Base-by-base conservation (phyloP, 2,888 invertebrate species). In the Pegoplata infirma region DNA sequence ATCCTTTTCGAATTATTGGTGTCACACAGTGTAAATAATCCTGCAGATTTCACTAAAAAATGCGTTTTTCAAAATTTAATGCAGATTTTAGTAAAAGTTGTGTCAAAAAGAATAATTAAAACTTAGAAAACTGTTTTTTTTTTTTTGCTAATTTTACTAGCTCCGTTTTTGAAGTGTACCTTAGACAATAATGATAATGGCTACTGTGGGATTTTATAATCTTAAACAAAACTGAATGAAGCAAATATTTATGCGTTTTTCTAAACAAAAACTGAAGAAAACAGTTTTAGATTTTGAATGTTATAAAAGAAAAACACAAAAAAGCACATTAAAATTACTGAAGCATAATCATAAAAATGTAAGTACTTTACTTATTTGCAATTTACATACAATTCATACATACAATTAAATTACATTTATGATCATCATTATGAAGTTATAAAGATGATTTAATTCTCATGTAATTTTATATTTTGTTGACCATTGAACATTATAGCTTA, bases 191-290 rank as follows among this genome's bases (percentile, higher is more conserved):
- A 47, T 64, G 16, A 61, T 74, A 14, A 56, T 51, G 28, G 59
- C 51, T 59, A 66, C 44, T 69, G 66, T 71, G 66, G 28, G 66
- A 40, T 28, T 71, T 59, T 58, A 51, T 76, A 49, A 36, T 46
- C 14, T 25, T n/a, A n/a, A 56, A 49, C 61, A 66, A 40, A 40
- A 67, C 23, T 53, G 7, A 67, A 71, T 53, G 7, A 67, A 71
- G 59, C 16, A 71, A 66, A 64, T 59, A 59, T 76, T 58, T 58
- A 69, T 53, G 64, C 55, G 51, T 46, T 58, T 69, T 63, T 69
- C 63, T 44, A 6, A 21, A 21, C 1, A n/a, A 25, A 6, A 68
- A 63, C 55, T 64, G 49, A 68, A 69, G 58, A 51, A 69, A 75
- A 40, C 28, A 8, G 14, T 47, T 32, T 36, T 47, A 53, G 44